Conservation (phyloP, 2,113 vertebrate genomes). For the Nothobranchius kuhntae region DNA sequence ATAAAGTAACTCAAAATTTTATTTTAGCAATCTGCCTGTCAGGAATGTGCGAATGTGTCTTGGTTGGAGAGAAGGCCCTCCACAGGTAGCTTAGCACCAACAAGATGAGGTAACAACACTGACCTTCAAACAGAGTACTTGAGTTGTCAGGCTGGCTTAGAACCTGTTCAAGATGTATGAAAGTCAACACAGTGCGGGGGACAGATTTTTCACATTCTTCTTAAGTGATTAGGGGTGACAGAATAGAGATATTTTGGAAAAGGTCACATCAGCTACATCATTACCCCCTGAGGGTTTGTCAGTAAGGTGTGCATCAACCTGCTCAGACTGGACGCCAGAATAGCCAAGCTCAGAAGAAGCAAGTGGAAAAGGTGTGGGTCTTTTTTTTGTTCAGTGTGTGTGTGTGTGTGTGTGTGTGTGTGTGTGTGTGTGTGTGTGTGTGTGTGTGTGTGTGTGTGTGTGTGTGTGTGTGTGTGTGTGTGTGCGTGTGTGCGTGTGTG, state of each 20-base stretch:
- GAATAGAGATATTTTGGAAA: conserved; percentile 29
- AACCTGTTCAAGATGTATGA: conserved; percentile 16
- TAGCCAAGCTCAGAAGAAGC: conserved; percentile 25
- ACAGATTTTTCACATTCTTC: conserved; percentile 1
- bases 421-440: too few relatives aligned
- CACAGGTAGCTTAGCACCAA: conserved; percentile 42
- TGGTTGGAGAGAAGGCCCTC: conserved; percentile 11
- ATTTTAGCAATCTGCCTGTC: conserved; percentile 12
- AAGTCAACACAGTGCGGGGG: conserved; percentile 32
- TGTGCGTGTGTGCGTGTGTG: background rate
- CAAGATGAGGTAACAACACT: conserved; percentile 33
- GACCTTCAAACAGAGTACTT: conserved; percentile 52
- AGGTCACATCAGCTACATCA: conserved; percentile 56
- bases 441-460: conserved; percentile 20
- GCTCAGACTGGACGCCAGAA: conserved; percentile 1
- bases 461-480: too few relatives aligned
- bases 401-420: background rate
- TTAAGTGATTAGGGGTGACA: conserved; percentile 33
- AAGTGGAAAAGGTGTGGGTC: background rate
- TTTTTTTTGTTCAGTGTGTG: background rate
- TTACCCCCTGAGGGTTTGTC: conserved; percentile 29
- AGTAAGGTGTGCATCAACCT: conserved; percentile 13
- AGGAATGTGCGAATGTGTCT: conserved; percentile 6
- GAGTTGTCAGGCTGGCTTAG: conserved; percentile 47
- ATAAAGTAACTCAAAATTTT: conserved; percentile 11